phyloP scores from a whole-genome alignment of 2,113 vertebrate species.

The Channa maculata region DNA sequence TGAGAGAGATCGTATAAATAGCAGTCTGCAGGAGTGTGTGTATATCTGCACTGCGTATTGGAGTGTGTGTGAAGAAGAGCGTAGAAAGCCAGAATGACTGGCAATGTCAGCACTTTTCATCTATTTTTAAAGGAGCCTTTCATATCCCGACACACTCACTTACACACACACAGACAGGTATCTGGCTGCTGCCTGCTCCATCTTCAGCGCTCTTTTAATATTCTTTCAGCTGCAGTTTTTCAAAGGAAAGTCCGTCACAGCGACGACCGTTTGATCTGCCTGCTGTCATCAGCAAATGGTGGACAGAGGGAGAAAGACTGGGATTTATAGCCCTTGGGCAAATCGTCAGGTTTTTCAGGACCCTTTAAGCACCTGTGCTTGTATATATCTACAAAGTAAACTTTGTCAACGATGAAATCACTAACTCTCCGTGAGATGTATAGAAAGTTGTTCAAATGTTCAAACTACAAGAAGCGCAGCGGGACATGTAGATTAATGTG shows the following conservation, averaged over 20 bases:
- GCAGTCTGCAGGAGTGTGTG: conserved; percentile 6
- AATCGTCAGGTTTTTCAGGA: not conserved
- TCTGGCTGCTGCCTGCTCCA: conserved; percentile 30
- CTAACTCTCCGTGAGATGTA: not conserved
- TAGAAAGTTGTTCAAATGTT: not conserved
- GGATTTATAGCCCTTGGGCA: not conserved
- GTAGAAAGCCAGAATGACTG: conserved; percentile 39
- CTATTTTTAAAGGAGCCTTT: conserved; percentile 63
- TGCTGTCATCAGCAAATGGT: conserved; percentile 35
- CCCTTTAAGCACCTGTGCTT: not conserved
- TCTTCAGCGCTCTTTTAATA: conserved; percentile 52
- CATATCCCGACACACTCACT: not conserved
- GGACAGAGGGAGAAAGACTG: not conserved
- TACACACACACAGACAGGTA: conserved; percentile 40
- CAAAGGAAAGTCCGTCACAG: conserved; percentile 62
- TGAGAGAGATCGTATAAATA: not conserved
- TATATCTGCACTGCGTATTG: conserved; percentile 38
- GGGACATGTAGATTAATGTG: too few species aligned
- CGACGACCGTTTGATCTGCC: conserved; percentile 62
- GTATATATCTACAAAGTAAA: not conserved
- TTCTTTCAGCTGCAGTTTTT: conserved; percentile 68
- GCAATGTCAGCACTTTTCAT: conserved; percentile 71
- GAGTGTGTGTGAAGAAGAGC: conserved; percentile 37
- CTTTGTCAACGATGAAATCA: not conserved
- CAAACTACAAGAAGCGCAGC: not conserved